Evolutionary conservation across 92 coral and sea anemone genomes (phyloP).

Genomic region (Diadumene lineata): DNA sequence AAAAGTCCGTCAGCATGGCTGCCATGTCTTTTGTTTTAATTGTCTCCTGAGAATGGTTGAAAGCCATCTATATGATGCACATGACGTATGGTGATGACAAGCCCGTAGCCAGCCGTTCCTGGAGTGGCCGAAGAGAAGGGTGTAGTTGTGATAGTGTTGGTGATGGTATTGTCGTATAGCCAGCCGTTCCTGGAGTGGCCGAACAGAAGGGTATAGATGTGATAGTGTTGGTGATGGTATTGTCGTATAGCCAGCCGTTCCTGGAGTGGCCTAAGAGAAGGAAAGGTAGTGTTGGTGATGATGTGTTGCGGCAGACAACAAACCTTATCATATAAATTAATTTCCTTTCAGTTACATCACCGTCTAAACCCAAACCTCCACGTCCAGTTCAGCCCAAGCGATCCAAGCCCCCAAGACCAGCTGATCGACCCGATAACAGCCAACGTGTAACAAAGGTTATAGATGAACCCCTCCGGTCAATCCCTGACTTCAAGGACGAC

Average conservation of each 20-base stretch:
- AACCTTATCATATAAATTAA: not conserved
- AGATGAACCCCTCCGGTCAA: conserved; percentile 46
- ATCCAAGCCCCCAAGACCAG: conserved; percentile 80
- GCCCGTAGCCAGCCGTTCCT: too few species aligned
- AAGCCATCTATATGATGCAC: too few species aligned
- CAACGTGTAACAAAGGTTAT: conserved; percentile 39
- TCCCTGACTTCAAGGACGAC: conserved; percentile 29
- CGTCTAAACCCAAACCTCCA: conserved; percentile 31
- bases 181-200: too few species aligned
- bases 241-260: too few species aligned
- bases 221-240: not conserved
- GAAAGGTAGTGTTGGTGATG: not conserved
- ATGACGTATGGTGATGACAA: not conserved
- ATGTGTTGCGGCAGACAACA: not conserved
- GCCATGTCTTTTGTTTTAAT: too few species aligned
- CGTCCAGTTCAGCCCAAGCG: conserved; percentile 73
- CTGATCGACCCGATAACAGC: conserved; percentile 4
- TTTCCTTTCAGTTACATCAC: too few species aligned
- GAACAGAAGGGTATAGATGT: too few species aligned
- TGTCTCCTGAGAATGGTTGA: too few species aligned
- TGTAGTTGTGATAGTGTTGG: not conserved
- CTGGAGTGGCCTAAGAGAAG: too few species aligned
- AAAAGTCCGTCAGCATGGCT: too few species aligned
- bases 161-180: not conserved
- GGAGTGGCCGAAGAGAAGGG: not conserved